These are phyloP conservation scores for Raphicerus campestris DNA, from an alignment of 2,113 vertebrate genomes.

Conservation along the genomic window DNA sequence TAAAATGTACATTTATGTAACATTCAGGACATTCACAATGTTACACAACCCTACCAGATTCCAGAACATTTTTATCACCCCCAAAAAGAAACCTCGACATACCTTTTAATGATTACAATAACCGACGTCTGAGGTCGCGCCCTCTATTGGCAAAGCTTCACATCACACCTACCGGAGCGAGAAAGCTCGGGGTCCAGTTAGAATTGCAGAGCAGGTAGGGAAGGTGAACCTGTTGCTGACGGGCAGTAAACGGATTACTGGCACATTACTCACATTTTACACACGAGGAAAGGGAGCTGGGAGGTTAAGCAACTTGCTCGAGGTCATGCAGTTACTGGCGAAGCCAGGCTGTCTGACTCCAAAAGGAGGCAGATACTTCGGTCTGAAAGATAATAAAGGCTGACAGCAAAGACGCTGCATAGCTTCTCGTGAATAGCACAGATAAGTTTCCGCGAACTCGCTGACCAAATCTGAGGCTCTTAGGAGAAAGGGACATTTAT, in stretches of 20 bases:
- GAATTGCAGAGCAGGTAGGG: neutral
- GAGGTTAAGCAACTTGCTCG: neutral
- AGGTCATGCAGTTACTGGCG: neutral
- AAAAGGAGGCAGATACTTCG: neutral
- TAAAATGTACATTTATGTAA: neutral
- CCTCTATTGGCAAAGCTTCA: neutral
- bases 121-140: neutral
- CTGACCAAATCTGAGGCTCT: neutral
- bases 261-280: neutral
- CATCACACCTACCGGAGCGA: neutral
- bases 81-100: neutral
- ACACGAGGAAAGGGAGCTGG: neutral
- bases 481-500: neutral
- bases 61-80: neutral
- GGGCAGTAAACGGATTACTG: neutral
- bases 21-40: neutral
- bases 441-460: neutral
- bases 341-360: neutral
- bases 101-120: neutral
- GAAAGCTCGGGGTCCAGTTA: neutral
- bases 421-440: neutral
- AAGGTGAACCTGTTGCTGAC: neutral
- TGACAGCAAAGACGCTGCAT: neutral
- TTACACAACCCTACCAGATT: neutral
- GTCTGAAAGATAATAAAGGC: neutral